phyloP scores from a whole-genome alignment of 1,140 invertebrate species.

The Ctenoplectra terminalis region DNA sequence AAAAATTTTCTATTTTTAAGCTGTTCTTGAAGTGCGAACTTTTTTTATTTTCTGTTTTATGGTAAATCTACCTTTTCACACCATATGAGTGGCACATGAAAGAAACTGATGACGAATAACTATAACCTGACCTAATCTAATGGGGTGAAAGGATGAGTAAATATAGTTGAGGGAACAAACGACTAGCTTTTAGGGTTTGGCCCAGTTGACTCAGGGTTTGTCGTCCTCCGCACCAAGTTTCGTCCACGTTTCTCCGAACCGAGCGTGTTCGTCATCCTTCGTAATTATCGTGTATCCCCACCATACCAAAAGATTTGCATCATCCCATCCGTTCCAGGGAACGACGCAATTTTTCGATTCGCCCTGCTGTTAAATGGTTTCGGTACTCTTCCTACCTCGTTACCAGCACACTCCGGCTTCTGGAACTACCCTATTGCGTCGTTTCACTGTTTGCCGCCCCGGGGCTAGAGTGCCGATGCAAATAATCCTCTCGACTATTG shows the following conservation, averaged over 20 bases:
- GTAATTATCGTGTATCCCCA: background rate
- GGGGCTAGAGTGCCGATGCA: slow-evolving; percentile 14
- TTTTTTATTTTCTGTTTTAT: too few species aligned
- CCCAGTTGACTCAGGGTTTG: too few species aligned
- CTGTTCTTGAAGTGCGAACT: too few species aligned
- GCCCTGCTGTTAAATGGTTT: background rate
- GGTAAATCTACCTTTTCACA: too few species aligned
- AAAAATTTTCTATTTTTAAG: too few species aligned
- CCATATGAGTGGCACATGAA: too few species aligned
- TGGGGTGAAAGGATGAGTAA: too few species aligned
- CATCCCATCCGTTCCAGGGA: background rate
- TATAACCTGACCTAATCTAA: too few species aligned
- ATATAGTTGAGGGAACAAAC: too few species aligned
- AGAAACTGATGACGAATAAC: too few species aligned
- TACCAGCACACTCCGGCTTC: background rate
- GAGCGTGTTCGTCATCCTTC: background rate
- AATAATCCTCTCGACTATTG: slow-evolving; percentile 1
- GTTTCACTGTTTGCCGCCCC: slow-evolving; percentile 4
- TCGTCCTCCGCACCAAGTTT: too few species aligned
- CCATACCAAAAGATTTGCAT: background rate
- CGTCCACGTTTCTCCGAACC: background rate
- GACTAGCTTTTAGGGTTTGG: too few species aligned
- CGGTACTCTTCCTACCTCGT: slow-evolving; percentile 8
- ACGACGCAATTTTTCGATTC: slow-evolving; percentile 5
- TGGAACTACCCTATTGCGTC: slow-evolving; percentile 2